Evolutionary conservation across 2,797 vertebrate genomes (phyloP).

Genomic region (Oophaga sylvatica): DNA sequence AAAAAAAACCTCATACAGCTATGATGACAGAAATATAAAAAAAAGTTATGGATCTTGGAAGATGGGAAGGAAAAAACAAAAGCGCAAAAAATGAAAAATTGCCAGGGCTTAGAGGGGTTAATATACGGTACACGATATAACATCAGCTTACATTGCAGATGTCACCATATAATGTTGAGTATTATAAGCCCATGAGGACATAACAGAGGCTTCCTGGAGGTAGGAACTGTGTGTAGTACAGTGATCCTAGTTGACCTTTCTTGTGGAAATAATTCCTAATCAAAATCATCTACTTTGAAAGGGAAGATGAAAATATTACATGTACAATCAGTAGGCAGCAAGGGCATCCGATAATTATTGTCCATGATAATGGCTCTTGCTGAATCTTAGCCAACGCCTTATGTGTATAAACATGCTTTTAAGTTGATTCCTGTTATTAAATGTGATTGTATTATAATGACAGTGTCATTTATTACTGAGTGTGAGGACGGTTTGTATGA

Average conservation of each 20-base stretch:
- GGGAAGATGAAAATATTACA: constrained; percentile 73
- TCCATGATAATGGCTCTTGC: constrained; percentile 70
- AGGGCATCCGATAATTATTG: constrained; percentile 75
- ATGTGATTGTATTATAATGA: constrained; percentile 78
- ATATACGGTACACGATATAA: not conserved
- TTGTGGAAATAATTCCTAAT: constrained; percentile 68
- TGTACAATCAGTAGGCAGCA: constrained; percentile 70
- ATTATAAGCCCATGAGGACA: not conserved
- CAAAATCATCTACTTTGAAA: constrained; percentile 70
- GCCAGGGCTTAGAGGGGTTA: not conserved
- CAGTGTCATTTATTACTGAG: constrained; percentile 78
- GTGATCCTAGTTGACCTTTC: constrained; percentile 45
- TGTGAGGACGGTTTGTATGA: constrained; percentile 40
- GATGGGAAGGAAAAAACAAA: too few species aligned
- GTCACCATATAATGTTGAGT: not conserved
- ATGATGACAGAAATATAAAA: too few species aligned
- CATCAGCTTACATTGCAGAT: not conserved
- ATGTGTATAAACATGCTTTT: constrained; percentile 77
- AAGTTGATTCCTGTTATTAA: constrained; percentile 78
- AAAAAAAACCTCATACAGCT: too few species aligned
- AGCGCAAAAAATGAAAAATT: not conserved
- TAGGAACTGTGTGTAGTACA: not conserved
- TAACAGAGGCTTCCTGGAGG: not conserved
- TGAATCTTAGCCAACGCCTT: constrained; percentile 71
- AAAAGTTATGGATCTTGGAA: too few species aligned